These are phyloP conservation scores for Drosophila prolongata DNA, from an alignment of 2,888 invertebrate genomes.

Conservation along the genomic window DNA sequence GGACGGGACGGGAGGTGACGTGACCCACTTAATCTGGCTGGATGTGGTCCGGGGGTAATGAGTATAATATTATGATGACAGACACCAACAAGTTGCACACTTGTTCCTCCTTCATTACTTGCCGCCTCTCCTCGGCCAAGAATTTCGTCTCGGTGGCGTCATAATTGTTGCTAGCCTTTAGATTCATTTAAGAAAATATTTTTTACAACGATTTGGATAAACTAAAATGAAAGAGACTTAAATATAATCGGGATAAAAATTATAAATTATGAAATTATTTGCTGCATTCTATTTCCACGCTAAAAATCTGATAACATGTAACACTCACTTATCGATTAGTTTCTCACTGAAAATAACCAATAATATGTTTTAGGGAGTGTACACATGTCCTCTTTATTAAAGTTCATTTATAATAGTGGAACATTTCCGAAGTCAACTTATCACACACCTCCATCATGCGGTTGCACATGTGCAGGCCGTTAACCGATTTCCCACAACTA, in stretches of 20 bases:
- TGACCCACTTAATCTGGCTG: slow-evolving; percentile 39
- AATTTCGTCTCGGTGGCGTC: slow-evolving; percentile 27
- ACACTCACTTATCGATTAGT: no score
- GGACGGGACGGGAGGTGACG: slow-evolving; percentile 5
- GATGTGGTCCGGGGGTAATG: slow-evolving; percentile 45
- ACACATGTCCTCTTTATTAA: not conserved
- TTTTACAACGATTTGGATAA: no score
- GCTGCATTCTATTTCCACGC: no score
- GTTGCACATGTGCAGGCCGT: slow-evolving; percentile 31
- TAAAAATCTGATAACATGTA: no score
- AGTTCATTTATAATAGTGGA: not conserved
- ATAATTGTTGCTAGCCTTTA: slow-evolving; percentile 48
- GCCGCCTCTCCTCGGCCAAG: not conserved
- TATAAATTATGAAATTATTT: no score
- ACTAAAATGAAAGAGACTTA: no score
- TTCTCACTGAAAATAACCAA: no score
- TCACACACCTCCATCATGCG: slow-evolving; percentile 31
- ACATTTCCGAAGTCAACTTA: slow-evolving; percentile 2
- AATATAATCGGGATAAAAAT: no score
- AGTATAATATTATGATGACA: slow-evolving; percentile 62
- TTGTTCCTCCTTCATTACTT: slow-evolving; percentile 4
- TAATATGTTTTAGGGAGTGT: no score
- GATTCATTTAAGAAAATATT: not conserved
- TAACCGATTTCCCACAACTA: slow-evolving; percentile 36
- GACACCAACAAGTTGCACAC: slow-evolving; percentile 50